A percentile compares a stretch with the other conserved stretches of the same genome.
Conservation (phyloP, 1,140 invertebrate genomes). For the Oscheius sp. region DNA sequence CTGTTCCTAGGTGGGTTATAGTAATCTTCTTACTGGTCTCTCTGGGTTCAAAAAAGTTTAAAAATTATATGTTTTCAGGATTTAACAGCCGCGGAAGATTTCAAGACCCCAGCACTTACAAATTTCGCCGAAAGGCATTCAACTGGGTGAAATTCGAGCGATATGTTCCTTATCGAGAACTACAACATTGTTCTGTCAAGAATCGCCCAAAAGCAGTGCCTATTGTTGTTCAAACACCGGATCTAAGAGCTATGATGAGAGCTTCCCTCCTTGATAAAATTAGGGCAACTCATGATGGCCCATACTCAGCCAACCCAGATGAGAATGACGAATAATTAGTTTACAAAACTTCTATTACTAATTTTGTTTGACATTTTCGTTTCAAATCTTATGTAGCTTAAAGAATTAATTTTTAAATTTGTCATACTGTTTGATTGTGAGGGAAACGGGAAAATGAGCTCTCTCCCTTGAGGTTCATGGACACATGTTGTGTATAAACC, state of each 20-base stretch:
- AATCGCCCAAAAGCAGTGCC: neutral
- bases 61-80: neutral
- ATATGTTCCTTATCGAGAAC: neutral
- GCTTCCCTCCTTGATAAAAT: neutral
- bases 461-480: neutral
- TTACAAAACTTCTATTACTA: too few relatives aligned
- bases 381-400: neutral
- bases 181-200: neutral
- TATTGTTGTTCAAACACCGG: neutral
- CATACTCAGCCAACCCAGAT: neutral
- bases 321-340: too few relatives aligned
- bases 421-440: too few relatives aligned
- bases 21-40: neutral
- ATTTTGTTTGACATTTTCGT: too few relatives aligned
- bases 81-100: constrained; percentile 18
- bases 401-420: neutral
- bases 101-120: constrained; percentile 4
- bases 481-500: neutral
- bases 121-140: neutral
- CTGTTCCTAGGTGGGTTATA: constrained; percentile 5
- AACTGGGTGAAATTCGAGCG: constrained; percentile 11
- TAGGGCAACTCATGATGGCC: neutral
- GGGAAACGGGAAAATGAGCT: neutral
- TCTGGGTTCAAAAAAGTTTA: neutral
- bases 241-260: neutral